Base-by-base conservation (phyloP, 2,888 invertebrate species). In the Lathronympha strigana region DNA sequence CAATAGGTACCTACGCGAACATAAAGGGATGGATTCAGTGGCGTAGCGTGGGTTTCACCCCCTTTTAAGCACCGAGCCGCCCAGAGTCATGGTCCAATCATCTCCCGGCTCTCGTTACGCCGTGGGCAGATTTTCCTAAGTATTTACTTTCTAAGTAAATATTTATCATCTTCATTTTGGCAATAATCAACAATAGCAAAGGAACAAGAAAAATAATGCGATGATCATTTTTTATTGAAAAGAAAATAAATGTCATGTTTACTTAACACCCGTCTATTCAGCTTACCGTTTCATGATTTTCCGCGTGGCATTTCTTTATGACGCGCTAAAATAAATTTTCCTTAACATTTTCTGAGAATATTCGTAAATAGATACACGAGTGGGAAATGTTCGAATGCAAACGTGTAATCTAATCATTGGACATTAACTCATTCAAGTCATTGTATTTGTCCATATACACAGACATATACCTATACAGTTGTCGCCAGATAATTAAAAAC, bases 201-300 rank as follows among this genome's bases (percentile, higher is more conserved):
- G 5, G 15, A 5, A 31, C 28, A 28, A 28, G 4, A 33, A 4
- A 38, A 38, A 54, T 54, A 51, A n/a, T n/a, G 13, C 19, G 2
- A 33, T 1, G 9, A 36, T 25, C 23, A 5, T 25, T 40, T 47
- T 21, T 25, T 11, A 15, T 25, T 19, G 25, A 25, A 40, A 43
- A 11, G 43, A 55, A 55, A 55, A 43, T 28, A 43, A 55, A 43
- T 43, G 40, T 54, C 54, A 38, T 38, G 38, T 23, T 54, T n/a
- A 21, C 19, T 19, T 19, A 19, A 33, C 19, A 51, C 31, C 31
- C 13, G 15, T 45, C 36, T 13, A 23, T 33, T 33, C 33, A 25
- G 19, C 13, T 28, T 43, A 55, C 17, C 28, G 28, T 55, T 55
- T 19, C n/a, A 43, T 19, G 25, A 8, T 43, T 55, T 43, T 43